These are phyloP conservation scores for Bellardia bayeri DNA, from an alignment of 2,888 invertebrate species.

Conservation along the genomic window DNA sequence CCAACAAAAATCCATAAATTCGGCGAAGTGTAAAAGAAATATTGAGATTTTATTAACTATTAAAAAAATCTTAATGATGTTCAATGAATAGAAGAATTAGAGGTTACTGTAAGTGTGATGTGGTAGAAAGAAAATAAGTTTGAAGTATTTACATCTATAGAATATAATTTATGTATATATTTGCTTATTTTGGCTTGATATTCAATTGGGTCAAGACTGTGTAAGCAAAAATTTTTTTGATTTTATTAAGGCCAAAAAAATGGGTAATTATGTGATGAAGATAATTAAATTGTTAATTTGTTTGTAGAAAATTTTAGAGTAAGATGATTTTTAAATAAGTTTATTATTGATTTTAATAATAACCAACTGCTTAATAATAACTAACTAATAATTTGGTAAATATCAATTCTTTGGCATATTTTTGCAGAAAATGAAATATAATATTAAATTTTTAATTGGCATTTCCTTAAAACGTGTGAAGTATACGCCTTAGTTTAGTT, in stretches of 20 bases:
- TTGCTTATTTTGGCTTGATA: background rate
- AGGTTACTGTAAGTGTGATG: background rate
- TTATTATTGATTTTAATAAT: too few species aligned
- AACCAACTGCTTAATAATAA: too few species aligned
- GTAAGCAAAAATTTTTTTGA: background rate
- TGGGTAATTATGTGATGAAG: background rate
- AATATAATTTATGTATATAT: background rate
- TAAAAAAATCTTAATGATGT: background rate
- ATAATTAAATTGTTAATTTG: background rate
- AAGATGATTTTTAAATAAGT: too few species aligned
- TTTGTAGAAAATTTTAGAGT: background rate
- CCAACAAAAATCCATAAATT: constrained; percentile 4
- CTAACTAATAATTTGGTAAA: too few species aligned
- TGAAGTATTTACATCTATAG: background rate
- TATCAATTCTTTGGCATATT: too few species aligned
- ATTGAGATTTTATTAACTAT: background rate
- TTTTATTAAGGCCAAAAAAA: background rate
- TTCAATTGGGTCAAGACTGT: background rate
- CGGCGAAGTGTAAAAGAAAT: constrained; percentile 3
- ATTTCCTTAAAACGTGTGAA: too few species aligned
- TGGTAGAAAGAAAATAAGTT: background rate
- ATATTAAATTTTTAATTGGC: too few species aligned
- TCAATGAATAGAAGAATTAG: background rate
- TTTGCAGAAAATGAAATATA: too few species aligned
- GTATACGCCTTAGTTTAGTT: too few species aligned